Evolutionary conservation across 1,140 invertebrate genomes (phyloP), one percentile per base, ranked within the genome.

Genomic region (Drosophila albomicans): DNA sequence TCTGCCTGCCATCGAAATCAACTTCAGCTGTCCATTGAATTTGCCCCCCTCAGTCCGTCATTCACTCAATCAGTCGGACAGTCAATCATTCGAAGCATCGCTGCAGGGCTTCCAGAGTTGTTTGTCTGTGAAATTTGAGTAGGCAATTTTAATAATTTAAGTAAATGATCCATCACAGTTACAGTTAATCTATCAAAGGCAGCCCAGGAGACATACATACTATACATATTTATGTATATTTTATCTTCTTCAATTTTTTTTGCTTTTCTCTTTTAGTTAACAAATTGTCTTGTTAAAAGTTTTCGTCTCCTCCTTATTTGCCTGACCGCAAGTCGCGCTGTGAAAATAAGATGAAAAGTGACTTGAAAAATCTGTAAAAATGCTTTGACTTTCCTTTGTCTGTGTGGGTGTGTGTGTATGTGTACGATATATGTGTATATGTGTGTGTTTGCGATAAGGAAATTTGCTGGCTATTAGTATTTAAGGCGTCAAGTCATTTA

Each of bases 161-260:
- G 87, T 82, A 90, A 91, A 91, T 91, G 90, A 91, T 91, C 90
- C 90, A 88, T 91, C 90, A 91, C 86, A 79, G 90, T 85, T 90
- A 91, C 90, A 90, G 90, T 84, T 90, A 91, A 91, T 91, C 85
- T 91, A 86, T 91, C 89, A 87, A 70, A 66, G 75, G 74, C 75
- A 80, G 74, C 15, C 54, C 57, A 59, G 49, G 54, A 43, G 49
- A 30, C n/a, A 63, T 11, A 46, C 28, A 38, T 41, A 25, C 8
- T 25, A 52, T 6, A 16, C 7, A 61, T 3, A 41, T 41, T 32
- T 49, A 38, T 7, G 46, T 35, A 49, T 49, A 62, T 49, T n/a
- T 65, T 20, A 51, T 20, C 25, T 45, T 38, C 8, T 25, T 15
- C 38, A 32, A 66, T 78, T 38, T 10, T 38, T 2, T 38, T 38